Evolutionary conservation across 2,888 invertebrate species (phyloP), one percentile per base, ranked within the genome.

Genomic region (Nemotelus pantherinus): DNA sequence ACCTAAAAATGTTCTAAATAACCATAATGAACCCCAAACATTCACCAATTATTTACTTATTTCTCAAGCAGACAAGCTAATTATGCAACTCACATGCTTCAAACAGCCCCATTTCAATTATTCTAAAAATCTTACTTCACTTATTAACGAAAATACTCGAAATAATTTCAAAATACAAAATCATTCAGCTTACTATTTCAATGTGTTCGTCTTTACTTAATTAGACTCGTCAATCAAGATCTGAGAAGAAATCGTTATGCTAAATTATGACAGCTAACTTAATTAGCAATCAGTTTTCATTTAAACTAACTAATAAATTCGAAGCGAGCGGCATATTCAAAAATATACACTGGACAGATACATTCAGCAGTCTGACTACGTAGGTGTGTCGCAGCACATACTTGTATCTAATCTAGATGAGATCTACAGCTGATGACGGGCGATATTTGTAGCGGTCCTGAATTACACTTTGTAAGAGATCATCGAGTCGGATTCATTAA

Each of bases 221-320:
- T 74, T 63, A 74, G 63, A 74, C 1, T 74, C 74, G 74, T 74
- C 74, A 74, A 74, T 74, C 74, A 74, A 39, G 50, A n/a, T n/a
- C 45, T 41, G 7, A 41, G 55, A 70, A 45, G 58, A 72, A 72
- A 47, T 39, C 48, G 48, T 70, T 7, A 60, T 44, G 63, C 63
- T 63, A 74, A 74, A 74, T 74, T 74, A 60, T 74, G 74, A 74
- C 74, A 74, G 74, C 60, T 41, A 60, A 74, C 74, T 74, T 74
- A 74, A 74, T 74, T 74, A 48, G 74, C 63, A 74, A 74, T 74
- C 74, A 74, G 74, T 60, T 60, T 57, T 63, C 74, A 48, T 48
- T 60, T 74, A 72, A 60, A 72, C 25, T 25, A 25, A 25, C 25
- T 25, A 25, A n/a, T 39, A n/a, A 58, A 58, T 53, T 1, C 53